phyloP scores from a whole-genome alignment of 2,888 invertebrate species.

The Plemyria rubiginata region DNA sequence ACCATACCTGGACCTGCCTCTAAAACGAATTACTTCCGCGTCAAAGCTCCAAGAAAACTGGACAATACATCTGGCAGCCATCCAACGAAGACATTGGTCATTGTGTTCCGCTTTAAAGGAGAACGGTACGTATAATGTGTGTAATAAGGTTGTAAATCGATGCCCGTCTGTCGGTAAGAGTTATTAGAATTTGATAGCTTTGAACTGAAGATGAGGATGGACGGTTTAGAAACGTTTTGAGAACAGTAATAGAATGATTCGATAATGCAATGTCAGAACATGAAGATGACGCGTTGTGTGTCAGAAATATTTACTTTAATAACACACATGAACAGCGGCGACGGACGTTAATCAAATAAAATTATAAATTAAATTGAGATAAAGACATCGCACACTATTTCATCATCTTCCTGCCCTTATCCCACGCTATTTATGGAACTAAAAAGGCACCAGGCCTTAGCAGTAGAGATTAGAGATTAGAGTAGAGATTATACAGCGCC shows the following conservation, averaged over 20 bases:
- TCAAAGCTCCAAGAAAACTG: conserved; percentile 45
- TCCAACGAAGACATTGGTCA: conserved; percentile 52
- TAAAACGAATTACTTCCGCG: conserved; percentile 2
- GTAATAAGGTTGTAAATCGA: conserved; percentile 55
- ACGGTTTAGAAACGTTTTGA: conserved; percentile 48
- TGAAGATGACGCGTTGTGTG: background rate
- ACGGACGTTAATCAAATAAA: too few species aligned
- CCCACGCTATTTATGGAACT: too few species aligned
- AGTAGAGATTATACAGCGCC: too few species aligned
- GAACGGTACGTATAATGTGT: conserved; percentile 44
- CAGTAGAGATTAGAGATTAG: too few species aligned
- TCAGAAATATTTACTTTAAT: background rate
- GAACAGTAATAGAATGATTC: conserved; percentile 34
- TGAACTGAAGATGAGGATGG: conserved; percentile 36
- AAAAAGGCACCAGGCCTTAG: too few species aligned
- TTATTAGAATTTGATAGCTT: conserved; percentile 61
- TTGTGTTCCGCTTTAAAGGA: conserved; percentile 45
- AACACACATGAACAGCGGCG: background rate
- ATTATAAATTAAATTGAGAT: too few species aligned
- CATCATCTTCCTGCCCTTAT: too few species aligned
- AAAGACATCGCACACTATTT: too few species aligned
- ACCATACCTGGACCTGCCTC: conserved; percentile 24
- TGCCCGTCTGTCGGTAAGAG: conserved; percentile 42
- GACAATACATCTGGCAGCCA: conserved; percentile 49
- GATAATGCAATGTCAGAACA: background rate